Conservation (phyloP, 2,797 vertebrate species). For the Brachyalestes nurse region DNA sequence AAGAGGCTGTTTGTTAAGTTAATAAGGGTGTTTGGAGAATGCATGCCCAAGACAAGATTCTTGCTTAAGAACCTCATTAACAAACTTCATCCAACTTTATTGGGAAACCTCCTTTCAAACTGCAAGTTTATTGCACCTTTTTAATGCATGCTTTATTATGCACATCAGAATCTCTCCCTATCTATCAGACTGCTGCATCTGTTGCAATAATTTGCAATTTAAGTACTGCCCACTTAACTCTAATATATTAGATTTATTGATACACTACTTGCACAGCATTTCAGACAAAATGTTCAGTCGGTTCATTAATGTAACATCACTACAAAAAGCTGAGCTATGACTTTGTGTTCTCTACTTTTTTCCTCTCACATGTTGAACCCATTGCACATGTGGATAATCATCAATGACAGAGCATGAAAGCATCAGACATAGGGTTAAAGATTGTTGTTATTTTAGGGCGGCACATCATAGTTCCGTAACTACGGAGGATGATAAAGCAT, state of each 20-base stretch:
- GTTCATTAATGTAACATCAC: background rate
- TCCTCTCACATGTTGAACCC: too few species aligned
- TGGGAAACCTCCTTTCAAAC: background rate
- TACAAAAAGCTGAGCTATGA: background rate
- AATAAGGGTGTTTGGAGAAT: too few species aligned
- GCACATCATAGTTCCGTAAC: too few species aligned
- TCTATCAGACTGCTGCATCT: background rate
- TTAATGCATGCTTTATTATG: background rate
- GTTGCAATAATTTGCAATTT: background rate
- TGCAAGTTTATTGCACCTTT: background rate
- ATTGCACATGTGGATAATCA: too few species aligned
- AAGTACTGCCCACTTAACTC: background rate
- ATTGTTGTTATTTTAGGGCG: too few species aligned
- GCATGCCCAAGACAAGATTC: background rate
- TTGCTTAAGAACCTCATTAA: background rate
- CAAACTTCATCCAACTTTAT: background rate
- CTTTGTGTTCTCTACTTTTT: too few species aligned
- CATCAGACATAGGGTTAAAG: too few species aligned
- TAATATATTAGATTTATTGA: background rate
- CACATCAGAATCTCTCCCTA: background rate
- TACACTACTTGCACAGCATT: background rate
- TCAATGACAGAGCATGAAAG: too few species aligned
- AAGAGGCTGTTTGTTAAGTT: too few species aligned
- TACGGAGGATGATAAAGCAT: background rate
- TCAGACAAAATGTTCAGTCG: background rate